Percentiles rank a stretch among this genome's conserved stretches.
Conservation (phyloP, 2,797 vertebrate genomes). For the Poeciliopsis turneri region DNA sequence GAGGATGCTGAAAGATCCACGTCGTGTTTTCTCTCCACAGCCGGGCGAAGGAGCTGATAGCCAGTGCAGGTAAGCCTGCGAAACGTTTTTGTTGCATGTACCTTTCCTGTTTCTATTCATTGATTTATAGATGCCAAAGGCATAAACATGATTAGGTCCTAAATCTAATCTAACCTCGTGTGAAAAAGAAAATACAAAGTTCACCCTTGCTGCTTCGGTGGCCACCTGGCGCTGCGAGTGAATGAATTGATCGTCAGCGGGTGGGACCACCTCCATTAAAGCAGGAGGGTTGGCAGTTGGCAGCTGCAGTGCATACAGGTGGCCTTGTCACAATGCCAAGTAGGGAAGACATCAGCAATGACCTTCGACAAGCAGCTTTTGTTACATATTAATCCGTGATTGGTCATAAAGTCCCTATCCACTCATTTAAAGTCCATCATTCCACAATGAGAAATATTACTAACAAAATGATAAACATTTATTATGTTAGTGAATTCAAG, state of each 20-base stretch:
- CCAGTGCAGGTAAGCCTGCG: conserved; percentile 76
- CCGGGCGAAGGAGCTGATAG: conserved; percentile 79
- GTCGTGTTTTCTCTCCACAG: conserved; percentile 64
- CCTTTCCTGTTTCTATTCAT: neutral
- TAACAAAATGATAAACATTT: neutral
- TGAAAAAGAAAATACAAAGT: neutral
- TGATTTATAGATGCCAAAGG: neutral
- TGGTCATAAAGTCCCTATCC: neutral
- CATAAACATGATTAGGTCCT: neutral
- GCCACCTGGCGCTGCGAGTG: neutral
- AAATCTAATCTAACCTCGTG: neutral
- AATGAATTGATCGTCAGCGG: neutral
- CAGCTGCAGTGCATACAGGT: neutral
- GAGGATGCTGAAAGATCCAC: neutral
- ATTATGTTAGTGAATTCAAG: neutral
- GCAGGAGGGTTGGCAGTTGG: neutral
- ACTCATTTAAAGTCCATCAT: neutral
- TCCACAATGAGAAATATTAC: neutral
- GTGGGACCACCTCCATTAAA: neutral
- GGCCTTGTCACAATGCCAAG: neutral
- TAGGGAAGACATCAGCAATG: neutral
- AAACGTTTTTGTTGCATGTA: neutral
- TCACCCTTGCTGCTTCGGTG: neutral
- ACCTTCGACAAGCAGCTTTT: neutral
- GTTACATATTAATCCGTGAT: neutral